Percentiles rank a stretch among this genome's conserved stretches.
phyloP scores from a whole-genome alignment of 2,113 vertebrate genomes.

The Otus sunia region DNA sequence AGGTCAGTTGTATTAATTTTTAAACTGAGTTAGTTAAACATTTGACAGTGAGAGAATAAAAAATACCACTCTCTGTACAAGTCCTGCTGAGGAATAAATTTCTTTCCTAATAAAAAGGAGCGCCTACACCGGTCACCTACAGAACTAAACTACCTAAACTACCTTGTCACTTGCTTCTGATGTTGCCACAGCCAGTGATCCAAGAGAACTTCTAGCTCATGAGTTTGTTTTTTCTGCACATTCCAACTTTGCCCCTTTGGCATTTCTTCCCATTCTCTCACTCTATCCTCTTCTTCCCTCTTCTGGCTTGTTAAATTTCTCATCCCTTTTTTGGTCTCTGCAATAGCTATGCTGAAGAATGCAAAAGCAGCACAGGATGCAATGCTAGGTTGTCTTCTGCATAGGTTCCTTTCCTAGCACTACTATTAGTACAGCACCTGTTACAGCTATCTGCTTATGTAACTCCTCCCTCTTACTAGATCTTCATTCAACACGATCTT shows the following conservation, averaged over 20 bases:
- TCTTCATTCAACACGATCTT: not conserved
- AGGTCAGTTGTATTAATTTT: not conserved
- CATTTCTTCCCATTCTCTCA: not conserved
- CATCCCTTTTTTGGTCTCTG: not conserved
- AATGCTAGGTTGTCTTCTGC: not conserved
- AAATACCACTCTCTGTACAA: not conserved
- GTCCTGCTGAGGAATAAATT: not conserved
- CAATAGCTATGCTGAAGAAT: not conserved
- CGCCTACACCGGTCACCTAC: not conserved
- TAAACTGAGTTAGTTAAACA: not conserved
- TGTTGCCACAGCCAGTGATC: not conserved
- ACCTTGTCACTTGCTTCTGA: not conserved
- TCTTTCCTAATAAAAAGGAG: not conserved
- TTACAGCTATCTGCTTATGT: accelerated
- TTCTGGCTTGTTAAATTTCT: not conserved
- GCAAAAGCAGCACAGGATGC: not conserved
- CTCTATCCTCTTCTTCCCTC: not conserved
- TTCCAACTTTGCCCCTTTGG: not conserved
- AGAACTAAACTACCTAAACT: not conserved
- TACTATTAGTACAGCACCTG: not conserved
- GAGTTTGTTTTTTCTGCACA: not conserved
- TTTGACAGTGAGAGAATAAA: not conserved
- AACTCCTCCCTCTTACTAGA: not conserved
- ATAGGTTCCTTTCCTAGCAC: not conserved
- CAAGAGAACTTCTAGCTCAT: not conserved